Base-by-base conservation (phyloP, 2,113 vertebrate genomes). In the Numenius arquata region DNA sequence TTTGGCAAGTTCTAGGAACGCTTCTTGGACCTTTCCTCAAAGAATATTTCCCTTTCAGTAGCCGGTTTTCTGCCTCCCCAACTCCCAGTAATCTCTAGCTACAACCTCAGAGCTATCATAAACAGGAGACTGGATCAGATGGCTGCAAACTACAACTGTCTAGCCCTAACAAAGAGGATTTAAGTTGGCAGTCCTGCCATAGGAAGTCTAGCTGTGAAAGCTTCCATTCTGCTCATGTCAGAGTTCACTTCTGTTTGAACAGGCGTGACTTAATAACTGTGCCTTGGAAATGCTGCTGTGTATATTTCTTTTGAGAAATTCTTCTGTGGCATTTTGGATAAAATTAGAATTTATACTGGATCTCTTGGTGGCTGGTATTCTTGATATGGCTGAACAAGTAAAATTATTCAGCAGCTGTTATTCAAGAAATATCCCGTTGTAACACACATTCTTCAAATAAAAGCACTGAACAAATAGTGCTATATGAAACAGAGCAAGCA, bases 181-280 rank as follows among this genome's bases (percentile, higher is more conserved):
- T 91, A 81, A 80, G 26, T 23, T 93, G 55, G 47, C 83, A 93
- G 45, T 80, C 55, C 45, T 85, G 41, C 45, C 50, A 70, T 40
- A 88, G 79, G 83, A 95, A 93, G 67, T 89, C 59, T 74, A 74
- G 45, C 32, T 94, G 83, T 77, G 82, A 96, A 97, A 85, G 56
- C 36, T 90, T 90, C 72, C 62, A 74, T 93, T 95, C 88, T 93
- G 72, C 38, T 62, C 34, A 43, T 92, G 89, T 91, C 90, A 93
- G 68, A 94, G 79, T 84, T 96, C 89, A 81, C 55, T 67, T 87
- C 67, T 96, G 26, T 96, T 96, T 95, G 65, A 95, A 94, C 59
- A 88, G 59, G 34, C 59, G 53, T 48, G 23, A 80, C 82, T 89
- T 92, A 76, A 26, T 77, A 83, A 85, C 45, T 81, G 25, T 3